Conservation (phyloP, 2,888 invertebrate species). For the Ophion slaviceki region DNA sequence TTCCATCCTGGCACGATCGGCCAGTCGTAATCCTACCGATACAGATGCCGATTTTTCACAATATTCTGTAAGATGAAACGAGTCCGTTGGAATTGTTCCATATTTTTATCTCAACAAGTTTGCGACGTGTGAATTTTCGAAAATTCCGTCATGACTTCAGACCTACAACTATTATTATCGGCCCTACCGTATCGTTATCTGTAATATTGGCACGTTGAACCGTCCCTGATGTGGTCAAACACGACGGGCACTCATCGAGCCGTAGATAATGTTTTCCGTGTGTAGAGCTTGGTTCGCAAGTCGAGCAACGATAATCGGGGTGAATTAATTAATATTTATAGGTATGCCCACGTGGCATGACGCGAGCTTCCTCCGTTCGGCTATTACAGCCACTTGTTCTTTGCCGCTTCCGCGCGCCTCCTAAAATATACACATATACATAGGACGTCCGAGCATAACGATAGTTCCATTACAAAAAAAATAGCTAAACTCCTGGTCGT, state of each 20-base stretch:
- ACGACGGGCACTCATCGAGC: slow-evolving; percentile 72
- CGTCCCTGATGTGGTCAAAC: slow-evolving; percentile 45
- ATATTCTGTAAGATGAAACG: neutral
- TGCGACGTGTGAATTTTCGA: neutral
- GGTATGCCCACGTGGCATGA: slow-evolving; percentile 74
- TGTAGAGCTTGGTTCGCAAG: slow-evolving; percentile 15
- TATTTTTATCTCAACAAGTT: neutral
- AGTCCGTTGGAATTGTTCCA: neutral
- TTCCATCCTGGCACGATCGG: neutral
- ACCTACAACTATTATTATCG: too few relatives aligned
- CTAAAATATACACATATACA: slow-evolving; percentile 16
- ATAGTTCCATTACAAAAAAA: slow-evolving; percentile 19
- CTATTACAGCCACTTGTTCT: slow-evolving; percentile 54
- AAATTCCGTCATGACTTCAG: neutral
- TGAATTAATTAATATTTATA: slow-evolving; percentile 83
- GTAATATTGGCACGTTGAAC: slow-evolving; percentile 40
- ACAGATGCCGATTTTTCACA: neutral
- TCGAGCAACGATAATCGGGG: slow-evolving; percentile 72
- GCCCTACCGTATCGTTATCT: neutral
- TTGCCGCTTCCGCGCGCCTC: slow-evolving; percentile 20
- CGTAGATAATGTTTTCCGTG: slow-evolving; percentile 67
- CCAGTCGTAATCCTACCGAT: neutral
- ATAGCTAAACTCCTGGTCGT: neutral
- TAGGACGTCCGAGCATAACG: neutral
- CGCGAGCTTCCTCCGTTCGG: slow-evolving; percentile 67